These are phyloP conservation scores for Deilephila porcellus DNA, from an alignment of 2,888 invertebrate genomes.

Conservation along the genomic window DNA sequence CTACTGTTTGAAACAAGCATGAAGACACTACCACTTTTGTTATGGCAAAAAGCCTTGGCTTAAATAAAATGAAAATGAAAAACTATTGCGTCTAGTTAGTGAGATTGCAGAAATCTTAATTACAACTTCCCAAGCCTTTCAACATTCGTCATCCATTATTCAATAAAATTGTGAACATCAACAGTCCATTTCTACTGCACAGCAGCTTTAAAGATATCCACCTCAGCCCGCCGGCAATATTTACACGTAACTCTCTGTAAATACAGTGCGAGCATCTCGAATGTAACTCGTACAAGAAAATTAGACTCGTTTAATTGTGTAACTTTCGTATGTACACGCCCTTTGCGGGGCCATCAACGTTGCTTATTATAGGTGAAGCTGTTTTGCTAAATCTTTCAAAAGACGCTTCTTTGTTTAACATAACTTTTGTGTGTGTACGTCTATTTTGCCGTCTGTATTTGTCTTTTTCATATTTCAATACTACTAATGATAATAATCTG, in stretches of 20 bases:
- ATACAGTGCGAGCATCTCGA: slow-evolving; percentile 70
- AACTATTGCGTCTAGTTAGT: too few relatives aligned
- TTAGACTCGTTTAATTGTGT: slow-evolving; percentile 81
- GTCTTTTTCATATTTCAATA: too few relatives aligned
- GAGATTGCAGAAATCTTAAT: too few relatives aligned
- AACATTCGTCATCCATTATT: not conserved
- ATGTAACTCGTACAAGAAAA: slow-evolving; percentile 79
- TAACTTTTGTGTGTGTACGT: too few relatives aligned
- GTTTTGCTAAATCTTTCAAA: slow-evolving; percentile 12
- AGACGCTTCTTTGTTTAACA: not conserved
- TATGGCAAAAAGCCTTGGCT: too few relatives aligned
- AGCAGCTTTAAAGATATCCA: slow-evolving; percentile 62
- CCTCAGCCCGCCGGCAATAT: slow-evolving; percentile 77
- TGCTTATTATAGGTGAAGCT: slow-evolving; percentile 12
- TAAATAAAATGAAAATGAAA: too few relatives aligned
- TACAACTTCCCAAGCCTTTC: too few relatives aligned
- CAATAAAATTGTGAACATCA: slow-evolving; percentile 24
- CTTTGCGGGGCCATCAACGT: slow-evolving; percentile 42
- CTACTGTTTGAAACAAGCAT: too few relatives aligned
- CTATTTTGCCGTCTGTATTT: too few relatives aligned
- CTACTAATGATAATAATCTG: too few relatives aligned
- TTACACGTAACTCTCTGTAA: slow-evolving; percentile 82
- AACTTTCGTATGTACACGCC: slow-evolving; percentile 63
- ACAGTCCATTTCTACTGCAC: slow-evolving; percentile 47
- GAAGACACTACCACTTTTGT: too few relatives aligned